These are phyloP conservation scores for Stictonetta naevosa DNA, from an alignment of 2,113 vertebrate species.

Conservation along the genomic window DNA sequence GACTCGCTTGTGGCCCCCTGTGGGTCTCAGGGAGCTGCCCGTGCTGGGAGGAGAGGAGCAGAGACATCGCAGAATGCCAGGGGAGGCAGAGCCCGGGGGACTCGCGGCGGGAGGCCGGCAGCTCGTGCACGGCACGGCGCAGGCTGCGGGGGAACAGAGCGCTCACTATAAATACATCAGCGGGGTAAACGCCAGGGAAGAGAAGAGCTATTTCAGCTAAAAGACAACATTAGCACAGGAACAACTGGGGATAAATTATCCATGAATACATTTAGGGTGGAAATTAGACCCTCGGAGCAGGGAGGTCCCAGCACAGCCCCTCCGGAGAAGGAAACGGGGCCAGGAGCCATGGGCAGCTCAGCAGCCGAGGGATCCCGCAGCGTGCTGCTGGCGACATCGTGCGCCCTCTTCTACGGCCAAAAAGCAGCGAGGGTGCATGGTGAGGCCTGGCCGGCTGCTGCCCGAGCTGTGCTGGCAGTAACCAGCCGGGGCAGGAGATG, in stretches of 20 bases:
- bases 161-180: conserved; percentile 62
- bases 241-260: conserved; percentile 58
- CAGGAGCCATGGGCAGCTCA: fast-evolving
- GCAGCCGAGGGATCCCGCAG: not conserved
- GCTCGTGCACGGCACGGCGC: not conserved
- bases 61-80: not conserved
- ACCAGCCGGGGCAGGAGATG: too few species aligned
- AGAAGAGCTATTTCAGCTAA: conserved; percentile 68
- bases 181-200: conserved; percentile 29
- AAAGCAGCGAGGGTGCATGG: not conserved
- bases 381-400: fast-evolving
- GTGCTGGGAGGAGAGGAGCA: not conserved
- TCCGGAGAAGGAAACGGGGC: not conserved
- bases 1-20: not conserved
- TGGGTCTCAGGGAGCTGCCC: not conserved
- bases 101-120: not conserved
- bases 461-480: not conserved
- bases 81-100: not conserved
- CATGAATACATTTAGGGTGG: conserved; percentile 44
- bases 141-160: not conserved
- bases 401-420: not conserved
- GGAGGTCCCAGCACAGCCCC: not conserved
- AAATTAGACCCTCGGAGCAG: conserved; percentile 28
- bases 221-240: conserved; percentile 58
- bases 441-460: not conserved